phyloP scores from a whole-genome alignment of 2,113 vertebrate species.

The Heliornis fulica region DNA sequence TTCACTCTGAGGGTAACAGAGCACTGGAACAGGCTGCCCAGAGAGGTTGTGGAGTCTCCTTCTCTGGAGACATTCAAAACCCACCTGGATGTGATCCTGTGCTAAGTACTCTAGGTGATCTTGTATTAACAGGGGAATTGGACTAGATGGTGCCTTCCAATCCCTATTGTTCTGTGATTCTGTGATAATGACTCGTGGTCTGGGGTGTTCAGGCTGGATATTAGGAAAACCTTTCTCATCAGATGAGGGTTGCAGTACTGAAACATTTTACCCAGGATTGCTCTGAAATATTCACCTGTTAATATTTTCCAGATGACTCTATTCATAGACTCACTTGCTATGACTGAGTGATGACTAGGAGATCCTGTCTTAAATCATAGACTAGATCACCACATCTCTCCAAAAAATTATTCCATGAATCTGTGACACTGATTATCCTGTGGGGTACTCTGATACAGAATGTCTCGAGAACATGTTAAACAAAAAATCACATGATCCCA shows the following conservation, averaged over 20 bases:
- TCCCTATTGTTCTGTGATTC: no score
- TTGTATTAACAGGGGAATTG: no score
- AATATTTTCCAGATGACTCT: background rate
- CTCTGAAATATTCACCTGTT: accelerated
- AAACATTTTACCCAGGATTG: background rate
- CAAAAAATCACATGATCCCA: no score
- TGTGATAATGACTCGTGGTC: background rate
- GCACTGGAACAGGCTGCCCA: no score
- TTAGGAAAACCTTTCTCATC: background rate
- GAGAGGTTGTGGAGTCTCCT: no score
- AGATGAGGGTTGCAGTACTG: accelerated
- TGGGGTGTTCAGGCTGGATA: background rate
- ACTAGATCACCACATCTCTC: background rate
- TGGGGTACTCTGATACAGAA: background rate
- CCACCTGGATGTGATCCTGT: no score
- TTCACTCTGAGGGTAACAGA: no score
- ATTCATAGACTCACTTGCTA: background rate
- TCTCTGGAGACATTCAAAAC: no score
- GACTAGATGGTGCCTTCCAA: no score
- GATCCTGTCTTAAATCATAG: background rate
- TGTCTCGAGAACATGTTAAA: background rate
- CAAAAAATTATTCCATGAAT: no score
- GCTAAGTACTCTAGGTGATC: no score
- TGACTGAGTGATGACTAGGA: background rate
- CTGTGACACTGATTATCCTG: background rate